A percentile compares a stretch with the other conserved stretches of the same genome.
These are phyloP conservation scores for Shargacucullia verbasci DNA, from an alignment of 2,888 invertebrate species.

Conservation along the genomic window DNA sequence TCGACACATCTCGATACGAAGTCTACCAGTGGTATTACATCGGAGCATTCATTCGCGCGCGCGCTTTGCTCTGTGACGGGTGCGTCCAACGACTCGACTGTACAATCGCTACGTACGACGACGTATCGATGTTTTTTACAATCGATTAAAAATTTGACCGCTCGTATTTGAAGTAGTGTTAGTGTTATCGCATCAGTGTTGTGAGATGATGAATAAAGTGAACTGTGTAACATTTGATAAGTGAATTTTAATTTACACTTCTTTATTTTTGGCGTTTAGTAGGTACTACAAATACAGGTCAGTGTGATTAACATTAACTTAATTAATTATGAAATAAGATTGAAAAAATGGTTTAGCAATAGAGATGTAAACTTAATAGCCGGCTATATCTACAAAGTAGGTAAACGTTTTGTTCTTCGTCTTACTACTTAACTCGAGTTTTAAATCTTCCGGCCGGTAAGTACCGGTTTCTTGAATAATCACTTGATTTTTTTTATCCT, in stretches of 20 bases:
- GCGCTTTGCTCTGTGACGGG: slow-evolving; percentile 75
- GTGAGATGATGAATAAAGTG: slow-evolving; percentile 43
- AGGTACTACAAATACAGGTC: slow-evolving; percentile 43
- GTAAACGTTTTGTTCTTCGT: slow-evolving; percentile 43
- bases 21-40: slow-evolving; percentile 35
- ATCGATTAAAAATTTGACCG: slow-evolving; percentile 54
- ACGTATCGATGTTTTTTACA: slow-evolving; percentile 68
- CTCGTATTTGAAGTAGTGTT: slow-evolving; percentile 33
- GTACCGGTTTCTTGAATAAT: slow-evolving; percentile 67
- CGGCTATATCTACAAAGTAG: slow-evolving; percentile 38
- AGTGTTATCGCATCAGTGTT: slow-evolving; percentile 47
- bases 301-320: slow-evolving; percentile 34
- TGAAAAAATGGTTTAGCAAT: slow-evolving; percentile 44
- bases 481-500: slow-evolving; percentile 61
- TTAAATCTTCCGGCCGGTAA: slow-evolving; percentile 45
- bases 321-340: slow-evolving; percentile 7
- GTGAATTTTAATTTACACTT: slow-evolving; percentile 37
- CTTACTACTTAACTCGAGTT: slow-evolving; percentile 49
- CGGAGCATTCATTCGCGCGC: slow-evolving; percentile 80
- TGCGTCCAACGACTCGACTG: slow-evolving; percentile 66
- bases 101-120: slow-evolving; percentile 53
- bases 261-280: slow-evolving; percentile 11
- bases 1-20: slow-evolving; percentile 51
- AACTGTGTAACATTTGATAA: slow-evolving; percentile 32
- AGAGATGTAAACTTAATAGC: slow-evolving; percentile 29